These are phyloP conservation scores for Rhinoptilus africanus DNA, from an alignment of 2,113 vertebrate genomes.

Conservation along the genomic window DNA sequence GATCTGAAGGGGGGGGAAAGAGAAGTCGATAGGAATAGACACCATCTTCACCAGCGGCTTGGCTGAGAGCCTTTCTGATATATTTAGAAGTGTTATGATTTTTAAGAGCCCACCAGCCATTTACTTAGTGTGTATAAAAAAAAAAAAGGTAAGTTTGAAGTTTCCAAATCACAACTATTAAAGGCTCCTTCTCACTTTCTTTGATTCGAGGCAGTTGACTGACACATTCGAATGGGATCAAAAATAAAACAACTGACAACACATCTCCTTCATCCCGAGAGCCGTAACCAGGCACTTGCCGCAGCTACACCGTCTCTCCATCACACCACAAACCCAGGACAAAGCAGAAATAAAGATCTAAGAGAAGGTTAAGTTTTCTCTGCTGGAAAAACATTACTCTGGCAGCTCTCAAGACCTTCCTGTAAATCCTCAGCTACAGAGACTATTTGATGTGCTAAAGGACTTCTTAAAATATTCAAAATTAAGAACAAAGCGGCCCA, in stretches of 20 bases:
- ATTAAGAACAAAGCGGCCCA: neutral
- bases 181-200: conserved; percentile 40
- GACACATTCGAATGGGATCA: conserved; percentile 50
- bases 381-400: neutral
- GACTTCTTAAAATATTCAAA: conserved; percentile 4
- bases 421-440: neutral
- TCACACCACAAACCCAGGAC: neutral
- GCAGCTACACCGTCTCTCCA: neutral
- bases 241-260: conserved; percentile 39
- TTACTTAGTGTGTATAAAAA: neutral
- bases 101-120: neutral
- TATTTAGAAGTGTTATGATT: conserved; percentile 6
- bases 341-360: conserved; percentile 22
- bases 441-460: neutral
- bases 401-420: neutral
- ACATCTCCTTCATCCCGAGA: conserved; percentile 10
- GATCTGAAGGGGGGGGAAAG: neutral
- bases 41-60: neutral
- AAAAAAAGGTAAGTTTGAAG: neutral
- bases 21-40: neutral
- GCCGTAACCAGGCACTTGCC: neutral
- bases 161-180: conserved; percentile 34
- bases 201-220: conserved; percentile 26
- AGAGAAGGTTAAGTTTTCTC: neutral
- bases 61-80: neutral